Base-by-base conservation (phyloP, 1,140 invertebrate species). In the Cydia amplana region DNA sequence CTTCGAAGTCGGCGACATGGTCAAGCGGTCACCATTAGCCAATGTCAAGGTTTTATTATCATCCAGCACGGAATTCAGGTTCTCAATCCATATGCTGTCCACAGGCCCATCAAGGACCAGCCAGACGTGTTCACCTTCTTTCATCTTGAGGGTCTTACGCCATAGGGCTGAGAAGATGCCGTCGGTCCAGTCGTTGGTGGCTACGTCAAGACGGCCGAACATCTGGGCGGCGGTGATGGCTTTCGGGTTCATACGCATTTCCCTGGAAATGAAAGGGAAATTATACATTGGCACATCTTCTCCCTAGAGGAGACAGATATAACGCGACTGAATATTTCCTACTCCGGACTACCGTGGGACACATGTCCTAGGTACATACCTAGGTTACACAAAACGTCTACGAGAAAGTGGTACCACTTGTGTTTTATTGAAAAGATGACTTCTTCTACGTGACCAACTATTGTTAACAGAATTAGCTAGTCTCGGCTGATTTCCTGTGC, bases 231-330 rank as follows among this genome's bases (percentile, higher is more conserved):
- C 97, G 67, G 98, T 99, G 80, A 99, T 99, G 40, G 98, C 98
- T 94, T 99, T 99, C 0, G 98, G 98, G 94, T 99, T 99, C 98
- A 99, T 99, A 79, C 98, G 93, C 97, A 99, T 98, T 94, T 99
- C 98, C 78, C 96, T 96, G 82, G 72, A 91, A 65, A 79, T 43
- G 1, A 28, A 20, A 60, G 10, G 14, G 14, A 16, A 14, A 7
- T 40, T 9, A 36, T 36, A 36, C 32, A 1, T 36, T 36, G 6
- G 32, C 0, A 36, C 32, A 36, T 9, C 1, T 36, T 36, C 32
- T 36, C 32, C 7, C 9, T 36, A 36, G 6, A 1, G 32, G 32
- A 36, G 6, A 36, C 32, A 36, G 32, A 36, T 36, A 36, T 36
- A 36, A 36, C 32, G 6, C 1, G 32, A 7, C 32, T 36, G 51